A percentile compares a stretch with the other conserved stretches of the same genome.
Evolutionary conservation across 2,113 vertebrate genomes (phyloP).

Genomic region (Chionodraco myersi): DNA sequence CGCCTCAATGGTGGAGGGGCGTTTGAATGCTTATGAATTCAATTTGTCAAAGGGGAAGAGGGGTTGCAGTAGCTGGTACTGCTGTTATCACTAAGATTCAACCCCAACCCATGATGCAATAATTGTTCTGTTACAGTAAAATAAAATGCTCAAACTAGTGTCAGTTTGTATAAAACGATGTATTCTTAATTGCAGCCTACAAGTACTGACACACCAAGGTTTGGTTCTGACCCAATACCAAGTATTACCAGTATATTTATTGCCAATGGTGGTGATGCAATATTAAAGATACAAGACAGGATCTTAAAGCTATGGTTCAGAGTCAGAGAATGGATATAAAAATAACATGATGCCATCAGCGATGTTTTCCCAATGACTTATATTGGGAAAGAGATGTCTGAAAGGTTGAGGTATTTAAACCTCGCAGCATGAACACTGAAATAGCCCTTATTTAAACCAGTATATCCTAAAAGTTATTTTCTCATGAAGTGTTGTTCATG

Average conservation of each 20-base stretch:
- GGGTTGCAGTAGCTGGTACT: not conserved
- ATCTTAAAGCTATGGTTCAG: constrained; percentile 2
- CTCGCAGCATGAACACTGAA: too few species aligned
- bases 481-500: too few species aligned
- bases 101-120: not conserved
- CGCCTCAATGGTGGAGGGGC: too few species aligned
- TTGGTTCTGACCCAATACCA: not conserved
- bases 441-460: too few species aligned
- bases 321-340: not conserved
- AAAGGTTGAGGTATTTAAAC: too few species aligned
- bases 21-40: not conserved
- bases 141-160: not conserved
- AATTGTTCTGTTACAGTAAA: not conserved
- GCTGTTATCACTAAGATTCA: not conserved
- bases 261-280: not conserved
- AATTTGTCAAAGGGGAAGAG: not conserved
- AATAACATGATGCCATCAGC: too few species aligned
- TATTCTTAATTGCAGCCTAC: not conserved
- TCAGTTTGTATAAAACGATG: not conserved
- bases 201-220: not conserved
- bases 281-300: not conserved
- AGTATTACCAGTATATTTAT: not conserved
- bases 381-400: too few species aligned
- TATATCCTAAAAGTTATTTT: too few species aligned
- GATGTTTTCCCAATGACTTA: too few species aligned